Evolutionary conservation across 1,140 invertebrate genomes (phyloP).

Genomic region (Cyrtorhinus lividipennis): DNA sequence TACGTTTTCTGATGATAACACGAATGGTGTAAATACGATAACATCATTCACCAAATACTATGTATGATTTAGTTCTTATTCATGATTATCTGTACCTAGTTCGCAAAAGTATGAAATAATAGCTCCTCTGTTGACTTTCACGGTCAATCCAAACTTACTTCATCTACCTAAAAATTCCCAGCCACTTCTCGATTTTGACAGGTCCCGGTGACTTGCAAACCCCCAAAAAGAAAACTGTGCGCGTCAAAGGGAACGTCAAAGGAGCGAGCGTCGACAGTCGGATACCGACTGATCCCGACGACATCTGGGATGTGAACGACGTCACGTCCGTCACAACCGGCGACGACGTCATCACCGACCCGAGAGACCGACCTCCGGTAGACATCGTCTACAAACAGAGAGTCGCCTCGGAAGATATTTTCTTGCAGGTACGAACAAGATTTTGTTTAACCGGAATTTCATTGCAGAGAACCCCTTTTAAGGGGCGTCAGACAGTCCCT

Average conservation of each 20-base stretch:
- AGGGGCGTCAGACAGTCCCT: no score
- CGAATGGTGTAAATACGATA: no score
- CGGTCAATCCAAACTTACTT: background rate
- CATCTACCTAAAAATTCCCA: background rate
- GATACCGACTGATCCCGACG: slow-evolving; percentile 26
- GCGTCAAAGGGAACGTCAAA: slow-evolving; percentile 16
- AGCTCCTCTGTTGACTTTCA: background rate
- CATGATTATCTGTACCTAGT: background rate
- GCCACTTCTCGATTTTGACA: slow-evolving; percentile 17
- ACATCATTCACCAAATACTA: no score
- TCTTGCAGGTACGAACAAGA: slow-evolving; percentile 65
- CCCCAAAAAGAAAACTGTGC: slow-evolving; percentile 16
- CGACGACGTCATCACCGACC: slow-evolving; percentile 40
- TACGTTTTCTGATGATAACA: no score
- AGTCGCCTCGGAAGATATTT: slow-evolving; percentile 72
- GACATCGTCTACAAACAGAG: slow-evolving; percentile 70
- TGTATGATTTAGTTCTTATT: no score
- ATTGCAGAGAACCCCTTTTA: no score
- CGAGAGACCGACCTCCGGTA: slow-evolving; percentile 55
- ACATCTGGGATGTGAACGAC: slow-evolving; percentile 44
- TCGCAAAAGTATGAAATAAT: background rate
- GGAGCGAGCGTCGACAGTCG: slow-evolving; percentile 13
- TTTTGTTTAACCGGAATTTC: no score
- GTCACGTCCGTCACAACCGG: slow-evolving; percentile 28
- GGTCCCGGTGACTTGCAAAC: slow-evolving; percentile 30